Evolutionary conservation across 2,113 vertebrate species (phyloP).

Genomic region (Noturus placidus): DNA sequence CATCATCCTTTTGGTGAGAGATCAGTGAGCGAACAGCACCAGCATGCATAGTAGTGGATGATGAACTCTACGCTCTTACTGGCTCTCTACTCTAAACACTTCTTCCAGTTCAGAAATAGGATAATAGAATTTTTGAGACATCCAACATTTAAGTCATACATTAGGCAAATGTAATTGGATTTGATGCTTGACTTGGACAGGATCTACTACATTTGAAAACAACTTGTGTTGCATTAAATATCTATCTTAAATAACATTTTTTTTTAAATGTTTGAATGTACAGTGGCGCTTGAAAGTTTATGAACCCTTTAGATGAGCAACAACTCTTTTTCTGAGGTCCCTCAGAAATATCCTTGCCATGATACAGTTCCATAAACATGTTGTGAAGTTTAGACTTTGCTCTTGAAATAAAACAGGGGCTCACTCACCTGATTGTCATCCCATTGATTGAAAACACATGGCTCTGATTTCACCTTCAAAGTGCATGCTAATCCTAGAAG

Average conservation of each 20-base stretch:
- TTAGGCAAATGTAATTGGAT: background rate
- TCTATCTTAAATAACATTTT: background rate
- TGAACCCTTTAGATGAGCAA: no score
- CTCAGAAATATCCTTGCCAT: no score
- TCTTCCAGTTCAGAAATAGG: background rate
- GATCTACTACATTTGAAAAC: background rate
- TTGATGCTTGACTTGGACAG: background rate
- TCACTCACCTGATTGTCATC: no score
- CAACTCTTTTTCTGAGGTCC: no score
- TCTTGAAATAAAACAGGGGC: no score
- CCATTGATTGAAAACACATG: no score
- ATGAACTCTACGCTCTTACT: constrained; percentile 30
- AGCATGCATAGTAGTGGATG: constrained; percentile 29
- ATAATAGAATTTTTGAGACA: constrained; percentile 17
- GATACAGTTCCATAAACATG: no score
- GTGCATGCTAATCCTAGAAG: no score
- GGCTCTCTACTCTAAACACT: constrained; percentile 11
- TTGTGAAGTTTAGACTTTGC: no score
- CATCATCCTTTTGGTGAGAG: constrained; percentile 40
- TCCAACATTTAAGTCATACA: background rate
- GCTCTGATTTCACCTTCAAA: no score
- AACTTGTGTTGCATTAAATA: background rate
- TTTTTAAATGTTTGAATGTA: background rate
- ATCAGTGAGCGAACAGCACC: constrained; percentile 27
- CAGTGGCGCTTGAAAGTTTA: no score